These are phyloP conservation scores for Lordiphosa stackelbergi DNA, from an alignment of 1,140 invertebrate genomes.

Conservation along the genomic window DNA sequence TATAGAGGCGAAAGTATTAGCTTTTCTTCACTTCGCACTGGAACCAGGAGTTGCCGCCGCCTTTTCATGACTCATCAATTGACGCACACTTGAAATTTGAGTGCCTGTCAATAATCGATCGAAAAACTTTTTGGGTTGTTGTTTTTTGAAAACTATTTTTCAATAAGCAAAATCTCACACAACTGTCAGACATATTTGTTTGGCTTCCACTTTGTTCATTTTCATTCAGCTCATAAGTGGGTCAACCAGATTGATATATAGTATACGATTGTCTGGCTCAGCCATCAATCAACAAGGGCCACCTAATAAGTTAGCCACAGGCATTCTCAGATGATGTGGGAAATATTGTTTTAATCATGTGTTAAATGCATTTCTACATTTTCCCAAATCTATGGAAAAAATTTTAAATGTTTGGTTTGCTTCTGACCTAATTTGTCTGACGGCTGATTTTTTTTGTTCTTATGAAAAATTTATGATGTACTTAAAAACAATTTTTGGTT, in stretches of 20 bases:
- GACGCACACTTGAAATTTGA: conserved; percentile 55
- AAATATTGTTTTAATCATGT: conserved; percentile 49
- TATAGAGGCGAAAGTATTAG: conserved; percentile 19
- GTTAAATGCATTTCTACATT: conserved; percentile 30
- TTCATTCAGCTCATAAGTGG: conserved; percentile 59
- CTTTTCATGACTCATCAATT: conserved; percentile 37
- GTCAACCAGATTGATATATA: conserved; percentile 33
- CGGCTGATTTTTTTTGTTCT: conserved; percentile 3
- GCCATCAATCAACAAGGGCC: conserved; percentile 60
- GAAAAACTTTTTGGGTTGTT: conserved; percentile 13
- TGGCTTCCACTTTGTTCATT: conserved; percentile 44
- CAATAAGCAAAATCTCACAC: conserved; percentile 7
- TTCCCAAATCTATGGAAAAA: conserved; percentile 3
- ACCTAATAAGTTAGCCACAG: conserved; percentile 50
- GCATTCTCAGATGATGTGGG: conserved; percentile 10
- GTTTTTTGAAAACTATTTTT: conserved; percentile 5
- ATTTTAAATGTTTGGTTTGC: conserved; percentile 2
- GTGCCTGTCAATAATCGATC: conserved; percentile 62
- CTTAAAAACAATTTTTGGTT: conserved; percentile 3
- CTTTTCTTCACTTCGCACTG: too few species aligned
- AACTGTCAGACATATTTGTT: conserved; percentile 35
- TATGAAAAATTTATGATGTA: conserved; percentile 18
- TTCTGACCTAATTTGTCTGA: conserved; percentile 12
- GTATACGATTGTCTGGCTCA: conserved; percentile 17
- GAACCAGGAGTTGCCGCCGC: too few species aligned